phyloP scores from a whole-genome alignment of 2,797 vertebrate species.

The Loris lydekkerianus region DNA sequence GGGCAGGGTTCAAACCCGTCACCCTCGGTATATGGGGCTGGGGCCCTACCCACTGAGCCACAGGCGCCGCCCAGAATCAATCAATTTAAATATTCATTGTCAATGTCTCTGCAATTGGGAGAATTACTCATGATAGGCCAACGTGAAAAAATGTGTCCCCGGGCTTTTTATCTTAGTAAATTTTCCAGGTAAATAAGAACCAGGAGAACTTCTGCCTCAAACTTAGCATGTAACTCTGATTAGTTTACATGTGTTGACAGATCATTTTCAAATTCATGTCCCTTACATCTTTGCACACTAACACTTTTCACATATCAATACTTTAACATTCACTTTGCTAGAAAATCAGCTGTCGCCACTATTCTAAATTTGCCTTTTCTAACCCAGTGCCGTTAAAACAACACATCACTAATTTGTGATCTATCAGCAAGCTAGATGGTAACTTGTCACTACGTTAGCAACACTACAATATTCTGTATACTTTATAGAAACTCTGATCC shows the following conservation, averaged over 20 bases:
- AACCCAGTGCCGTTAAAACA: slow-evolving; percentile 22
- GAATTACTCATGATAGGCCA: slow-evolving; percentile 3
- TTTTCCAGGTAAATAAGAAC: slow-evolving; percentile 37
- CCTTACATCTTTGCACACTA: background rate
- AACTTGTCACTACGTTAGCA: background rate
- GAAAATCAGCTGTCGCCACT: background rate
- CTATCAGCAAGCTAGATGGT: background rate
- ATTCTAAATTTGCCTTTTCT: slow-evolving; percentile 38
- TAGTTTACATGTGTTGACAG: slow-evolving; percentile 47
- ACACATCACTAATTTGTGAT: background rate
- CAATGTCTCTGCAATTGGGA: slow-evolving; percentile 31
- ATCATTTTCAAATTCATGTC: slow-evolving; percentile 24
- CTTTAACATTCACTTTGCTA: slow-evolving; percentile 10
- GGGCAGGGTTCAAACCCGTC: no score
- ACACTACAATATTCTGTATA: background rate
- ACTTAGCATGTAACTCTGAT: background rate
- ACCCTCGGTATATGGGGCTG: no score
- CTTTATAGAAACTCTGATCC: slow-evolving; percentile 29
- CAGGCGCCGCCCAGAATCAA: background rate
- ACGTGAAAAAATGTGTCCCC: background rate
- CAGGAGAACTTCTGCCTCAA: slow-evolving; percentile 6
- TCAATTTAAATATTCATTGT: slow-evolving; percentile 48
- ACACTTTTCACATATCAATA: slow-evolving; percentile 29
- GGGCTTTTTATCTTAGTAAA: background rate
- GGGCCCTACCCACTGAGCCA: no score